Conservation (phyloP, 2,888 invertebrate genomes). For the Drosophila demipolita region DNA sequence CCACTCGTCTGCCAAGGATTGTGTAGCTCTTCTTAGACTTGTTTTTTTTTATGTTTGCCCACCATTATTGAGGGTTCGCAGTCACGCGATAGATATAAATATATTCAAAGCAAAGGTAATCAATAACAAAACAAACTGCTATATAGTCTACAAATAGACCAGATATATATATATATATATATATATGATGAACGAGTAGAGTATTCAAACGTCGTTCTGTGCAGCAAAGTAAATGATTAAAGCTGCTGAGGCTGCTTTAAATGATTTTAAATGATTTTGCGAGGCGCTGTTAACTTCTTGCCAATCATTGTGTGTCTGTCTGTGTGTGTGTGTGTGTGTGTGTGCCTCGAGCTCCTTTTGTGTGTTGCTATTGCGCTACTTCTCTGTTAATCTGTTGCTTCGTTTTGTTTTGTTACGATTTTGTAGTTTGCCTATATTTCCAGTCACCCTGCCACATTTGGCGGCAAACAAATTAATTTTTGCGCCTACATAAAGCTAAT, state of each 20-base stretch:
- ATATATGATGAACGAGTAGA: slow-evolving; percentile 6
- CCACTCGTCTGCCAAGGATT: not conserved
- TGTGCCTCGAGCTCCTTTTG: slow-evolving; percentile 5
- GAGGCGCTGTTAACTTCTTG: slow-evolving; percentile 45
- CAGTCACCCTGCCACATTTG: slow-evolving; percentile 66
- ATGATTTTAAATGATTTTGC: slow-evolving; percentile 44
- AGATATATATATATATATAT: not conserved
- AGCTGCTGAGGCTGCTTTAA: slow-evolving; percentile 15
- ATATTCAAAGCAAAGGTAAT: slow-evolving; percentile 4
- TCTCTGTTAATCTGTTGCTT: slow-evolving; percentile 12
- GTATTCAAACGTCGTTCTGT: slow-evolving; percentile 26
- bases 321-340: slow-evolving; percentile 1
- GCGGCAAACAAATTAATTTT: slow-evolving; percentile 77
- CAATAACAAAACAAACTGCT: slow-evolving; percentile 5
- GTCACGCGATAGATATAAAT: slow-evolving; percentile 20
- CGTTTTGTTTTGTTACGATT: slow-evolving; percentile 16
- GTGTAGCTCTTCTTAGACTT: not conserved
- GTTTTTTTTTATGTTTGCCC: not conserved
- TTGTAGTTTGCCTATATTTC: slow-evolving; percentile 44
- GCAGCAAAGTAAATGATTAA: not conserved
- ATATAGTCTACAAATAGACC: not conserved
- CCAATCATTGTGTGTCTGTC: slow-evolving; percentile 2
- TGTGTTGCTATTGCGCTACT: slow-evolving; percentile 5
- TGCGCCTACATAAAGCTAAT: slow-evolving; percentile 78
- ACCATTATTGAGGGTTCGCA: not conserved